phyloP scores from a whole-genome alignment of 2,888 invertebrate species.

The Dasysyrphus albostriatus region DNA sequence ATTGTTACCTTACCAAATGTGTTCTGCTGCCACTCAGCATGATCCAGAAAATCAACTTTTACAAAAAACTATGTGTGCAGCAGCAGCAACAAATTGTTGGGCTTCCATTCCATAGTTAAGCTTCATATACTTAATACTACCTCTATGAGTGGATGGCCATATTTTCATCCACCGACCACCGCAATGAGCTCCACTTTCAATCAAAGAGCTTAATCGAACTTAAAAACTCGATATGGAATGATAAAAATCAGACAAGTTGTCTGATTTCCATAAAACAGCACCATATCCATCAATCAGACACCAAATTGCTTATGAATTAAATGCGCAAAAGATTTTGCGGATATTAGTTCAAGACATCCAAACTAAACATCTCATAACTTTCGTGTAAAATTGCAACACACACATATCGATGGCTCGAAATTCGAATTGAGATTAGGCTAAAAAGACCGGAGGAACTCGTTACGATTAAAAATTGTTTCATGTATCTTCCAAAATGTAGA shows the following conservation, averaged over 20 bases:
- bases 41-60: slow-evolving; percentile 72
- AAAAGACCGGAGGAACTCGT: slow-evolving; percentile 35
- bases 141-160: slow-evolving; percentile 16
- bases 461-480: slow-evolving; percentile 42
- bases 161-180: slow-evolving; percentile 11
- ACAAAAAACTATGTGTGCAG: slow-evolving; percentile 18
- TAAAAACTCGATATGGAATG: slow-evolving; percentile 47
- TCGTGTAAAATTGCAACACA: slow-evolving; percentile 40
- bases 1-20: slow-evolving; percentile 36
- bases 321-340: slow-evolving; percentile 16
- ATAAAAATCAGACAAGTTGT: slow-evolving; percentile 69
- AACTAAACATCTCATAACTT: slow-evolving; percentile 64
- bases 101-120: slow-evolving; percentile 5
- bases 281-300: slow-evolving; percentile 72
- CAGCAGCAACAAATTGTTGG: slow-evolving; percentile 52
- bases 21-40: slow-evolving; percentile 60
- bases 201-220: slow-evolving; percentile 33
- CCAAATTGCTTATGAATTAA: slow-evolving; percentile 50
- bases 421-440: slow-evolving; percentile 37
- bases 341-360: slow-evolving; percentile 47
- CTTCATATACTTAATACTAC: neutral
- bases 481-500: slow-evolving; percentile 53
- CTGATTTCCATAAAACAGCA: slow-evolving; percentile 54
- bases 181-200: slow-evolving; percentile 35
- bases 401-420: slow-evolving; percentile 11